These are phyloP conservation scores for Platycheirus rosarum DNA, from an alignment of 2,888 invertebrate genomes.

Conservation along the genomic window DNA sequence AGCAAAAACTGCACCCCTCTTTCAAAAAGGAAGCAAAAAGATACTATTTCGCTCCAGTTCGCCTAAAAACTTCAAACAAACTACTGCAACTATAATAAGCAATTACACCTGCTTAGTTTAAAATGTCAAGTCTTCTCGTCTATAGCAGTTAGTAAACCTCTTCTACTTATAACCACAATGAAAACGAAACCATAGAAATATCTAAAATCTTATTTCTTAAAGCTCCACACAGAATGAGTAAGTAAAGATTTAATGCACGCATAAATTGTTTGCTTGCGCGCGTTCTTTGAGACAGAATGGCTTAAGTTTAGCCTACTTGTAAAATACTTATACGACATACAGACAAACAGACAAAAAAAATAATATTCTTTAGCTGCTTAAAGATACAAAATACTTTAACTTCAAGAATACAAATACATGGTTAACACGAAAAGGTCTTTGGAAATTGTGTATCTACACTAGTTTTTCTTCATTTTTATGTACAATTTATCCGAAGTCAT, in stretches of 20 bases:
- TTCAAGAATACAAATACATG: neutral
- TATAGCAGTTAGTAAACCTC: neutral
- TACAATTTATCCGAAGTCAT: slow-evolving; percentile 42
- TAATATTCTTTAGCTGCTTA: slow-evolving; percentile 28
- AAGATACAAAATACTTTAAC: slow-evolving; percentile 21
- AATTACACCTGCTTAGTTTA: slow-evolving; percentile 33
- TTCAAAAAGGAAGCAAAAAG: slow-evolving; percentile 3
- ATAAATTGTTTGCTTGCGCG: slow-evolving; percentile 58
- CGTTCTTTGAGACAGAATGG: neutral
- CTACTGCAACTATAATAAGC: neutral
- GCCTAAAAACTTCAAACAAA: neutral
- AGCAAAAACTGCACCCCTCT: neutral
- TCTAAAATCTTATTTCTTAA: slow-evolving; percentile 8
- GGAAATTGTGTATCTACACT: neutral
- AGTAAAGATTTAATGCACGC: slow-evolving; percentile 62
- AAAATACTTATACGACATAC: too few species aligned
- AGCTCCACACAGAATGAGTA: slow-evolving; percentile 33
- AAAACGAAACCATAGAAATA: slow-evolving; percentile 59
- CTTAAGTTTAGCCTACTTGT: neutral
- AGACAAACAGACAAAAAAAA: neutral
- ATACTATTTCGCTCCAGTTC: slow-evolving; percentile 36
- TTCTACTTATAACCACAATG: too few species aligned
- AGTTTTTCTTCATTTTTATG: slow-evolving; percentile 29
- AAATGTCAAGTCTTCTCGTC: slow-evolving; percentile 22
- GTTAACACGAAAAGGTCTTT: slow-evolving; percentile 15